Conservation (phyloP, 2,113 vertebrate species). For the Perca schrenkii region DNA sequence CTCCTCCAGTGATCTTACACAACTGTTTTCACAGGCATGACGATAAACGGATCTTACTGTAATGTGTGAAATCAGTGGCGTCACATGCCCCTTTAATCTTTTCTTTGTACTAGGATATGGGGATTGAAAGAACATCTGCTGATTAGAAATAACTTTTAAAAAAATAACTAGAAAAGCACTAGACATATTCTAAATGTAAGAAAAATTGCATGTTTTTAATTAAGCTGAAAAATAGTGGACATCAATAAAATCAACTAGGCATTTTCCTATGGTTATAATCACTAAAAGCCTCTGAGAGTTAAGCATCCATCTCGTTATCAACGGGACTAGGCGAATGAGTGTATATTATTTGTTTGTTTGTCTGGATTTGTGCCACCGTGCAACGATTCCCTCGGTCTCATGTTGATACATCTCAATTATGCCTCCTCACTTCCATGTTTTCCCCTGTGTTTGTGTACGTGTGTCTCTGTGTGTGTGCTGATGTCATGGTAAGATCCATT, state of each 20-base stretch:
- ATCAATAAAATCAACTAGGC: neutral
- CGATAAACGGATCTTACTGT: neutral
- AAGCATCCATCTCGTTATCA: constrained; percentile 18
- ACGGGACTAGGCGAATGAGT: neutral
- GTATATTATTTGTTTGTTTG: constrained; percentile 44
- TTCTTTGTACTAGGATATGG: neutral
- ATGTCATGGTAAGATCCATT: constrained; percentile 59
- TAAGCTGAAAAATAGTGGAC: neutral
- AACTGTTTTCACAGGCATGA: neutral
- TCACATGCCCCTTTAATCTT: neutral
- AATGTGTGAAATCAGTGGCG: neutral
- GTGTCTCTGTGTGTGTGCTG: constrained; percentile 16
- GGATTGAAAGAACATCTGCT: neutral
- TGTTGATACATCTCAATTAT: constrained; percentile 59
- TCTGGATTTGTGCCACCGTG: constrained; percentile 22
- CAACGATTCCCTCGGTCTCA: constrained; percentile 25
- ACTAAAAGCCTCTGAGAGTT: constrained; percentile 37
- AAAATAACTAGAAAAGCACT: neutral
- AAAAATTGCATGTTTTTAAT: neutral
- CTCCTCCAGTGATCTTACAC: neutral
- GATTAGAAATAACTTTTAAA: no score
- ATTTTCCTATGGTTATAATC: constrained; percentile 13
- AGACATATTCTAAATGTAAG: neutral
- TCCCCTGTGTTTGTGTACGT: constrained; percentile 22
- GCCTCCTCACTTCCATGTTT: constrained; percentile 29